phyloP scores from a whole-genome alignment of 2,113 vertebrate genomes.

The Nycticryphes semicollaris region DNA sequence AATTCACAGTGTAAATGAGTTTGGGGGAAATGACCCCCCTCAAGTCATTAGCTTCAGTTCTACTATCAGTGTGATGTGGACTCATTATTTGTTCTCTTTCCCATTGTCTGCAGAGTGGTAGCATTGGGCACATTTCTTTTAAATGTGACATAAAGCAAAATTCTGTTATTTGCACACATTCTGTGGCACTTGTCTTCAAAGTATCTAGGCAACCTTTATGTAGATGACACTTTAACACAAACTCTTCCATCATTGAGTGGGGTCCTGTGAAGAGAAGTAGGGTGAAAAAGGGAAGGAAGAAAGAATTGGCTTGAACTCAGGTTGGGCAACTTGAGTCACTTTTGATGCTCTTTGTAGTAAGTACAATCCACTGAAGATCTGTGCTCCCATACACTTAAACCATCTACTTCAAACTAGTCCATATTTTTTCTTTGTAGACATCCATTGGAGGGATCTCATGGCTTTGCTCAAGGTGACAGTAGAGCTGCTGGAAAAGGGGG shows the following conservation, averaged over 20 bases:
- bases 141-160: background rate
- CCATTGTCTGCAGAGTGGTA: background rate
- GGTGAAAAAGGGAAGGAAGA: background rate
- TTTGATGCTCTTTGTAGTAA: background rate
- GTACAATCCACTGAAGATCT: background rate
- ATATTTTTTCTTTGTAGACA: background rate
- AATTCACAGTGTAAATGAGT: background rate
- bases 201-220: constrained; percentile 21
- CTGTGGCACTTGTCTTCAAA: constrained; percentile 8
- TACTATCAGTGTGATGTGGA: background rate
- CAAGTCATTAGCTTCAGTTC: background rate
- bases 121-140: background rate
- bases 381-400: background rate
- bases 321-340: background rate
- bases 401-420: background rate
- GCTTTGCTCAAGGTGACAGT: background rate
- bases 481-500: background rate
- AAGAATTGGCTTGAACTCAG: background rate
- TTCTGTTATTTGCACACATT: constrained; percentile 38
- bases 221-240: background rate
- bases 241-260: background rate
- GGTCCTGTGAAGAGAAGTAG: background rate
- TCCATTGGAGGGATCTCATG: background rate
- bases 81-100: background rate
- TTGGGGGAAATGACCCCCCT: background rate